Evolutionary conservation across 2,113 vertebrate species (phyloP).

Genomic region (Psilopogon haemacephalus): DNA sequence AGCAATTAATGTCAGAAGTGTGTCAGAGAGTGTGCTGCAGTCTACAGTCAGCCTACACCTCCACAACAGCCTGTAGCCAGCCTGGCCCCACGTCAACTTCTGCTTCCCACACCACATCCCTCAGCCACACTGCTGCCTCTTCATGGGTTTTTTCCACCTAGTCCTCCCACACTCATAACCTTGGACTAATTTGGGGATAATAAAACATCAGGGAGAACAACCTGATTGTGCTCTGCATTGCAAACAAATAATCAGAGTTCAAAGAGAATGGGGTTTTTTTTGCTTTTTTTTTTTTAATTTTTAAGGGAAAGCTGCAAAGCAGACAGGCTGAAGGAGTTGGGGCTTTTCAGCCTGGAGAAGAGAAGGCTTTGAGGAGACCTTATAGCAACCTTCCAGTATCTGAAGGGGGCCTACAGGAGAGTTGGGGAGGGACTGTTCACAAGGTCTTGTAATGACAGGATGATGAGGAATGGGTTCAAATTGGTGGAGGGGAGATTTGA

Average conservation of each 20-base stretch:
- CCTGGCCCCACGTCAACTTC: neutral
- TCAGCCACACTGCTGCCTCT: neutral
- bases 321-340: too few relatives aligned
- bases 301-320: neutral
- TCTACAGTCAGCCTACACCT: neutral
- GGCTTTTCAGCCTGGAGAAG: too few relatives aligned
- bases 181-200: neutral
- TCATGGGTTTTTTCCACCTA: neutral
- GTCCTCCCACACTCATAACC: neutral
- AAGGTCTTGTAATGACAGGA: too few relatives aligned
- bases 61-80: slow-evolving; percentile 2
- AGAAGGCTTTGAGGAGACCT: too few relatives aligned
- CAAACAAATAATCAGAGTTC: neutral
- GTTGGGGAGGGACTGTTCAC: too few relatives aligned
- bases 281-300: too few relatives aligned
- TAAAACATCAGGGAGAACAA: neutral
- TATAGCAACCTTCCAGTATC: too few relatives aligned
- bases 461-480: too few relatives aligned
- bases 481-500: too few relatives aligned
- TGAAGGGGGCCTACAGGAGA: too few relatives aligned
- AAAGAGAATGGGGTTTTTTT: neutral
- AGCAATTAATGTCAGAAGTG: neutral
- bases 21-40: accelerated
- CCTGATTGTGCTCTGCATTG: neutral
- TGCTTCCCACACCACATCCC: slow-evolving; percentile 20